phyloP scores from a whole-genome alignment of 2,888 invertebrate species.

The Cephalotes varians region DNA sequence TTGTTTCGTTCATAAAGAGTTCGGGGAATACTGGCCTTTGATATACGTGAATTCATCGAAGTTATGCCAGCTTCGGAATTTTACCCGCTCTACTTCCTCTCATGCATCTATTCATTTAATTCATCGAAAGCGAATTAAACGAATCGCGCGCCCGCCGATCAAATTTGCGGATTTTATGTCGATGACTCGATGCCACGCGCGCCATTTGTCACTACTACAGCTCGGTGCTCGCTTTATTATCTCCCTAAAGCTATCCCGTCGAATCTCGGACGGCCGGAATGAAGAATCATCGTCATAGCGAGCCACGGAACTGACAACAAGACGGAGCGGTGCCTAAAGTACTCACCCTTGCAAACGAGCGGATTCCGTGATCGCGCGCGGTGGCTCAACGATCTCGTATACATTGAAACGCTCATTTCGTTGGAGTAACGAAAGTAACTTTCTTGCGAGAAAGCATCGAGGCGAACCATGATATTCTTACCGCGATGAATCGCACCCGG shows the following conservation, averaged over 20 bases:
- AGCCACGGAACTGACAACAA: slow-evolving; percentile 60
- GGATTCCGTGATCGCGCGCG: slow-evolving; percentile 67
- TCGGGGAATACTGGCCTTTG: not conserved
- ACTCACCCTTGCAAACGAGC: slow-evolving; percentile 66
- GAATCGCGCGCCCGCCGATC: not conserved
- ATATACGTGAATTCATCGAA: not conserved
- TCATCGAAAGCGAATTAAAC: slow-evolving; percentile 38
- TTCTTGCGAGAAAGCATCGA: not conserved
- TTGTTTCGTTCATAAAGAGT: not conserved
- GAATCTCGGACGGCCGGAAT: slow-evolving; percentile 38
- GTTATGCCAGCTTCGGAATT: not conserved
- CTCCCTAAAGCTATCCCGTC: slow-evolving; percentile 20
- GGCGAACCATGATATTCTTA: not conserved
- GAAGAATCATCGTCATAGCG: slow-evolving; percentile 49
- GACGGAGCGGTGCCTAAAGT: slow-evolving; percentile 50
- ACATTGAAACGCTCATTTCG: slow-evolving; percentile 61
- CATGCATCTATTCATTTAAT: slow-evolving; percentile 52
- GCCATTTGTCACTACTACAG: slow-evolving; percentile 25
- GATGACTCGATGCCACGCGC: slow-evolving; percentile 5
- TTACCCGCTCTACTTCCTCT: not conserved
- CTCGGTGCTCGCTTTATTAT: slow-evolving; percentile 45
- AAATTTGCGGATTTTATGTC: slow-evolving; percentile 44
- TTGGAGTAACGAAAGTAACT: slow-evolving; percentile 42
- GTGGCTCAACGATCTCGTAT: slow-evolving; percentile 63
- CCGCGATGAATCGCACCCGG: not conserved